Evolutionary conservation across 2,888 invertebrate species (phyloP).

Genomic region (Noctua fimbriata): DNA sequence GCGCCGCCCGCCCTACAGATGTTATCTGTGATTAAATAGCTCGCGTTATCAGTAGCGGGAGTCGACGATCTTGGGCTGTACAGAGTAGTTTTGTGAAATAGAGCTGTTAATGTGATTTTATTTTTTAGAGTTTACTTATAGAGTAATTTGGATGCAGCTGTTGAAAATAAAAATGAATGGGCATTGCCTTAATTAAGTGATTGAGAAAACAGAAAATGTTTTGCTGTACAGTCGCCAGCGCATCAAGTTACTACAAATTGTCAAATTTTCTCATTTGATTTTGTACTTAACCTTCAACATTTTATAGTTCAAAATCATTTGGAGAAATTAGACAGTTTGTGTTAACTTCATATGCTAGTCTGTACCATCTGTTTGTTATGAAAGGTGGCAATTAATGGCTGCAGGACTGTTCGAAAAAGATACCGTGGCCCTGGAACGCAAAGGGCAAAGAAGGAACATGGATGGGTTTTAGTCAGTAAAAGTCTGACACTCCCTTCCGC

Average conservation of each 20-base stretch:
- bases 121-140: not conserved
- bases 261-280: no score
- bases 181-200: not conserved
- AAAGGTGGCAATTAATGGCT: not conserved
- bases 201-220: not conserved
- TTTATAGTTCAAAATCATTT: no score
- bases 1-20: slow-evolving; percentile 83
- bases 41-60: slow-evolving; percentile 80
- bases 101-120: slow-evolving; percentile 43
- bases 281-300: no score
- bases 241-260: no score
- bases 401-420: no score
- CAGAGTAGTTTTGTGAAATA: slow-evolving; percentile 70
- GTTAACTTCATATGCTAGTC: no score
- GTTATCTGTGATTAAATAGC: slow-evolving; percentile 88
- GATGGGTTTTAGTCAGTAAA: no score
- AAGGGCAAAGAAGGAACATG: no score
- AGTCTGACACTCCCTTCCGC: no score
- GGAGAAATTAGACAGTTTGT: no score
- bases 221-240: not conserved
- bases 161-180: not conserved
- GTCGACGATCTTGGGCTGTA: slow-evolving; percentile 77
- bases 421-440: no score
- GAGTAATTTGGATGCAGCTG: fast-evolving
- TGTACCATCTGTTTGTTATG: not conserved